Evolutionary conservation across 2,113 vertebrate species (phyloP).

Genomic region (Etheostoma spectabile): DNA sequence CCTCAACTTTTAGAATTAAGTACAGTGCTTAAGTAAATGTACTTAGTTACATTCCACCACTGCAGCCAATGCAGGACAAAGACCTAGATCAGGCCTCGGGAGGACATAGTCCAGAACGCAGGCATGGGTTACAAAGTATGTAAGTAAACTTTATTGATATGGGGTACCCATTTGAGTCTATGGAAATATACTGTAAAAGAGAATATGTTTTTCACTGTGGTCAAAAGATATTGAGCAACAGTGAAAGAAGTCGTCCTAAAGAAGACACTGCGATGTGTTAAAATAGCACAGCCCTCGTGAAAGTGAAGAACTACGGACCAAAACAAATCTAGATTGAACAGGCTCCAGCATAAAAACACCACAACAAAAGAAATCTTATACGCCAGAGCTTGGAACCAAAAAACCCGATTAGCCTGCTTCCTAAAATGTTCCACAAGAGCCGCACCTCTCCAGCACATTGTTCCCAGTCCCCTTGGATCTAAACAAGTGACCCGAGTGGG

Average conservation of each 20-base stretch:
- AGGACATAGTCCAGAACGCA: conserved; percentile 26
- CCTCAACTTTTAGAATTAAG: too few species aligned
- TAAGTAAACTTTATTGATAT: conserved; percentile 14
- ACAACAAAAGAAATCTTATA: conserved; percentile 53
- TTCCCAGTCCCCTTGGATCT: conserved; percentile 69
- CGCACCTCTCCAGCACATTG: conserved; percentile 72
- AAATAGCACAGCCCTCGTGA: conserved; percentile 40
- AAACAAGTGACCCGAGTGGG: conserved; percentile 64
- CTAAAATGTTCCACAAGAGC: conserved; percentile 73
- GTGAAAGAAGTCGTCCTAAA: conserved; percentile 23
- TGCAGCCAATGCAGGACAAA: conserved; percentile 50
- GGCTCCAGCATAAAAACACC: conserved; percentile 20
- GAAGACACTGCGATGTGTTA: conserved; percentile 43
- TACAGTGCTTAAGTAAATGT: too few species aligned
- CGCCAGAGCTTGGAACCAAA: conserved; percentile 47
- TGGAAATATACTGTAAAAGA: not conserved
- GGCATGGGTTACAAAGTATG: not conserved
- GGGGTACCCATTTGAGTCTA: not conserved
- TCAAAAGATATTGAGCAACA: conserved; percentile 30
- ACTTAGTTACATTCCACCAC: too few species aligned
- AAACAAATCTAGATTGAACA: conserved; percentile 60
- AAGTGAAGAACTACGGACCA: conserved; percentile 45
- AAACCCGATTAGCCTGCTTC: conserved; percentile 57
- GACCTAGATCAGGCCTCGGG: conserved; percentile 43
- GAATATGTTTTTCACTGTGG: not conserved